Evolutionary conservation across 2,888 invertebrate species (phyloP), one percentile per base, ranked within the genome.

Genomic region (Drosophila barbarae): DNA sequence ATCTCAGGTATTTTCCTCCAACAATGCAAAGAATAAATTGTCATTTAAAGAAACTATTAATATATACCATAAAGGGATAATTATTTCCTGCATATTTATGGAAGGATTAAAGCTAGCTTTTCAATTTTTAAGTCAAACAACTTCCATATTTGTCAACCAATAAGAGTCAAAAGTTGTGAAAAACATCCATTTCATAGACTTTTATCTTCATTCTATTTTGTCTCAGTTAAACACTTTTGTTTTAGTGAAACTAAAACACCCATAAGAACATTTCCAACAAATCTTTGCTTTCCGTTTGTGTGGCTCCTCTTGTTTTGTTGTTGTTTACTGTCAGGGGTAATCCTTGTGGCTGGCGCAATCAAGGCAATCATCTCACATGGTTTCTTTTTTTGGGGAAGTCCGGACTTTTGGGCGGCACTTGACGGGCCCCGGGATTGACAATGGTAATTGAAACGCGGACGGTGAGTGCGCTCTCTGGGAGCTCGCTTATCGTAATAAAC

Each of bases 401-500:
- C 42, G 42, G 46, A 47, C 32, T 13, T 26, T 21, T 47, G 46
- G 59, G 42, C 58, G 42, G 32, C 59, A 60, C 59, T 60, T 60
- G 59, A 60, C 36, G 21, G 10, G 5, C 26, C 26, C 39, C 41
- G 52, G 60, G 61, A 72, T 74, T 80, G 75, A 80, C 77, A 77
- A 77, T 72, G 77, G 76, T 70, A 80, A 77, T 77, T 80, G 74
- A 77, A 77, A 77, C 65, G 72, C 74, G 69, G 47, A 71, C 72
- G 67, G 70, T 66, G 72, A 77, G 74, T 80, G 71, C 69, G 26
- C 26, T 30, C 69, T 72, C 58, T 50, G 64, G 69, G 67, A 42
- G 57, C 67, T 69, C 74, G 72, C 78, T 79, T 84, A 84, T 79
- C 79, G 82, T 66, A 70, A 84, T 84, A 80, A 80, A 83, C 75